These are phyloP conservation scores for Andrena hattorfiana DNA, from an alignment of 2,888 invertebrate species.

Conservation along the genomic window DNA sequence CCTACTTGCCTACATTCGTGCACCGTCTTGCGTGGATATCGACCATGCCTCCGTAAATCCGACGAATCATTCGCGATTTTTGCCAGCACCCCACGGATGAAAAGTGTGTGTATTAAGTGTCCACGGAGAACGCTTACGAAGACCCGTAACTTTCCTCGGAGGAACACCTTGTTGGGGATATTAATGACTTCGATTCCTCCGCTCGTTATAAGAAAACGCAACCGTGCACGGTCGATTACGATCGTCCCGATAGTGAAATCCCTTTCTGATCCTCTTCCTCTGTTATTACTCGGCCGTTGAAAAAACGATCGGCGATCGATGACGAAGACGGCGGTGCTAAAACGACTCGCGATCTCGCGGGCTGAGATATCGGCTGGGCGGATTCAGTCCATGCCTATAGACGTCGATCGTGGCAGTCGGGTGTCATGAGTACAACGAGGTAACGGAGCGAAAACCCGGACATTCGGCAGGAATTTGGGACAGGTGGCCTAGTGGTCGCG, in stretches of 20 bases:
- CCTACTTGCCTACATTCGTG: constrained; percentile 74
- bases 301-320: neutral
- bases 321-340: neutral
- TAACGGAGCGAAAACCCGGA: constrained; percentile 78
- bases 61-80: constrained; percentile 22
- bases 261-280: neutral
- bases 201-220: neutral
- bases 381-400: constrained; percentile 56
- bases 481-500: constrained; percentile 74
- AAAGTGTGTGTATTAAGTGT: neutral
- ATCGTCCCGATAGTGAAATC: constrained; percentile 22
- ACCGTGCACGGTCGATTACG: neutral
- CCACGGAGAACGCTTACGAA: neutral
- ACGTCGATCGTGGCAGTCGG: constrained; percentile 48
- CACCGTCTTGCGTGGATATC: constrained; percentile 38
- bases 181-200: neutral
- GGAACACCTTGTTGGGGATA: neutral
- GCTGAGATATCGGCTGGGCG: constrained; percentile 15
- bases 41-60: constrained; percentile 33
- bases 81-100: neutral
- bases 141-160: neutral
- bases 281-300: neutral
- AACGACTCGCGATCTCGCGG: constrained; percentile 15
- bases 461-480: constrained; percentile 77
- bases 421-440: constrained; percentile 65